Evolutionary conservation across 2,888 invertebrate genomes (phyloP), one percentile per base, ranked within the genome.

Genomic region (Drosophila nr. perissopoda): DNA sequence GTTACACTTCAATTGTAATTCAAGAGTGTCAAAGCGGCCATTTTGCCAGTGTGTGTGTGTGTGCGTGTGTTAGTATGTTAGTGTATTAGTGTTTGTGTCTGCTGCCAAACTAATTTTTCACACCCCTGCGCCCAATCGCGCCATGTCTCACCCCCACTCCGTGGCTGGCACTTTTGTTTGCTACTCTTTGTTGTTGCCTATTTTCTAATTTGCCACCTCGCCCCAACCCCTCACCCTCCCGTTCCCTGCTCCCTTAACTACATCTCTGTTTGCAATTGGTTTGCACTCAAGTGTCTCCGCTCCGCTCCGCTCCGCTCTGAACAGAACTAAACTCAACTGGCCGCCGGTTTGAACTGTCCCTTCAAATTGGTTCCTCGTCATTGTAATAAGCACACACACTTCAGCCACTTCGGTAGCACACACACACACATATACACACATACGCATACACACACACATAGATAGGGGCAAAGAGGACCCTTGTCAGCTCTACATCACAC

Each of bases 1-100:
- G 69, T 83, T 88, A 83, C 85, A 83, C 87, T 85, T 83, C 85
- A 86, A 88, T 79, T 79, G 81, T 64, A 86, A 71, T 79, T 86
- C 77, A 76, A 87, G 82, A 72, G 77, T 38, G 38, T 54, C 63
- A 66, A 7, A 52, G 72, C 76, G 59, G 51, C 72, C 72, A 72
- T 81, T 74, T 78, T 78, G 62, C 18, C 51, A 36, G 36, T 36
- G 33, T 25, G 40, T 33, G 21, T 36, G 34, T 29, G 51, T 42
- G 33, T 42, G 33, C 11, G 27, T 38, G 27, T 64, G 31, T 13
- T 3, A 13, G 49, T 36, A 21, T 51, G 33, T 40, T 40, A 51
- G 34, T 53, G 29, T 49, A 31, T 40, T 42, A 42, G 11, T 42
- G 11, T 34, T 53, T 36, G 11, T 54, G 40, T 59, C 31, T 53